Evolutionary conservation across 2,113 vertebrate genomes (phyloP), one percentile per base, ranked within the genome.

Genomic region (Synchiropus splendidus): DNA sequence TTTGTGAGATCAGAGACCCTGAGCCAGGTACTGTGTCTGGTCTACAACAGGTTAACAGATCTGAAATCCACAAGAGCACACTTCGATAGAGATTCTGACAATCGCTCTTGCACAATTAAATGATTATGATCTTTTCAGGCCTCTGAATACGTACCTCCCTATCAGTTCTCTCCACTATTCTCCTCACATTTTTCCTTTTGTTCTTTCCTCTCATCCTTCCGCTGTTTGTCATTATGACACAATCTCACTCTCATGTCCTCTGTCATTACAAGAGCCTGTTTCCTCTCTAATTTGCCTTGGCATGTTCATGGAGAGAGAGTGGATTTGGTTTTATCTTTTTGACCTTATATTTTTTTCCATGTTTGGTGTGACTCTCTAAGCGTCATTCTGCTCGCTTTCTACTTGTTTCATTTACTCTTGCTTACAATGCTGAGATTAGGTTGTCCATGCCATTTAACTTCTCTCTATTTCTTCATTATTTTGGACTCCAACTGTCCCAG

Each of bases 201-300:
- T 62, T 55, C 56, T 51, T 47, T 61, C 49, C 50, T 49, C 51
- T 63, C 52, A 59, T 74, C 65, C 58, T 64, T 54, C 57, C 55
- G 72, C 68, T 69, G 66, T 83, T 81, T 80, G 71, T 84, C 78
- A 81, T 77, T 58, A 77, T 79, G 72, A 79, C 75, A 83, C 72
- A 72, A 75, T 80, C 62, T 72, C 64, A 61, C 47, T 44, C 52
- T 65, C 61, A 58, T 52, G 3, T 67, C 57, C 54, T 67, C 74
- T 59, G 56, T 74, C n/a, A n/a, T n/a, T n/a, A n/a, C n/a, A n/a
- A n/a, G n/a, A n/a, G 62, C 66, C 52, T 54, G 59, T 52, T 49
- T n/a, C n/a, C n/a, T 62, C 38, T 70, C 54, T 76, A 61, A 59
- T 77, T 73, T 66, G 54, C 45, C 45, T 48, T 35, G 61, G 56